phyloP scores from a whole-genome alignment of 2,113 vertebrate species.

The Prionailurus bengalensis region DNA sequence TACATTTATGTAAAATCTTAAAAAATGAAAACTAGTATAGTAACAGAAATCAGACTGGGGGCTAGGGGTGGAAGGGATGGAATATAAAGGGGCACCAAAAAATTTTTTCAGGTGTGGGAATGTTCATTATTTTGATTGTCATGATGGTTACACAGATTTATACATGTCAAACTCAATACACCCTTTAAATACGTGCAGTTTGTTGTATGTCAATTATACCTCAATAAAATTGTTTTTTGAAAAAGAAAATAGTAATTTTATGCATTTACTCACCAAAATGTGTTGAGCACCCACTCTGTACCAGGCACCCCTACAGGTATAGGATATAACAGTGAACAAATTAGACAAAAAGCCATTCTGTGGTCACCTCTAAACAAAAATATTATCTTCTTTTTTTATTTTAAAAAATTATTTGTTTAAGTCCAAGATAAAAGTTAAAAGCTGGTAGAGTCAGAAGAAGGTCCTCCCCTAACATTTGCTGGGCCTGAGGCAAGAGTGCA shows the following conservation, averaged over 20 bases:
- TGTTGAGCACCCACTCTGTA: background rate
- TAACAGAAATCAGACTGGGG: background rate
- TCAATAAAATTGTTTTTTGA: background rate
- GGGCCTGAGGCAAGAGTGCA: background rate
- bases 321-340: background rate
- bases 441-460: background rate
- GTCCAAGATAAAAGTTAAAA: background rate
- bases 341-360: background rate
- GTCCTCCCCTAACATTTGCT: background rate
- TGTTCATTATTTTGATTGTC: background rate
- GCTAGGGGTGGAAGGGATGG: background rate
- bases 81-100: background rate
- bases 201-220: background rate
- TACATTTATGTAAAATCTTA: background rate
- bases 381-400: background rate
- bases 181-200: background rate
- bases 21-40: background rate
- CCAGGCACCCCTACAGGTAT: background rate
- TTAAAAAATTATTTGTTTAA: background rate
- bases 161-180: background rate
- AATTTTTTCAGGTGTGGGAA: background rate
- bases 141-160: background rate
- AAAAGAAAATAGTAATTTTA: constrained; percentile 6
- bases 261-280: background rate
- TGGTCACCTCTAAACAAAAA: constrained; percentile 1